Percentiles rank a stretch among this genome's conserved stretches.
Evolutionary conservation across 2,113 vertebrate species (phyloP).

Genomic region (Zosterops pallidus): DNA sequence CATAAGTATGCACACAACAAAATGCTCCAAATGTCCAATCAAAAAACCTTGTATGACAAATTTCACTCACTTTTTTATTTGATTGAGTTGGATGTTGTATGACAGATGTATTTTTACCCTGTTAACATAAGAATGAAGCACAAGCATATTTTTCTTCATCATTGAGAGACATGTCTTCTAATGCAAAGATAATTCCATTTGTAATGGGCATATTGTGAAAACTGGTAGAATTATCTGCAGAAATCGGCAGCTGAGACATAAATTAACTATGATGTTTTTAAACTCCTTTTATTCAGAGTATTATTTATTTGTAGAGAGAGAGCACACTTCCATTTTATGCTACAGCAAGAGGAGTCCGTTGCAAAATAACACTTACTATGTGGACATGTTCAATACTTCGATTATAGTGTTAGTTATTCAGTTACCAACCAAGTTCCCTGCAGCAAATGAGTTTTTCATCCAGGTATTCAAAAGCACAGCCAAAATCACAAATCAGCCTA

Average conservation of each 20-base stretch:
- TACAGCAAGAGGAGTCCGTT: background rate
- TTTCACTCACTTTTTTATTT: background rate
- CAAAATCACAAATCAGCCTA: constrained; percentile 6
- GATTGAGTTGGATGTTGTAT: background rate
- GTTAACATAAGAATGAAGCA: background rate
- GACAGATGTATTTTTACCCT: background rate
- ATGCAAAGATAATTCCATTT: background rate
- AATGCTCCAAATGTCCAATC: background rate
- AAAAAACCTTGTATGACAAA: background rate
- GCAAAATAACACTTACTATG: background rate
- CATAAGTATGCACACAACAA: fast-evolving
- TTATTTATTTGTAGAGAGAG: background rate
- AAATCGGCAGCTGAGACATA: background rate
- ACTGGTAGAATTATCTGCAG: background rate
- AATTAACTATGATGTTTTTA: background rate
- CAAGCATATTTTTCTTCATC: background rate
- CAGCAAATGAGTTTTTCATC: background rate
- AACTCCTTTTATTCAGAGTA: background rate
- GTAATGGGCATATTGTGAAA: background rate
- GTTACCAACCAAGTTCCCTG: background rate
- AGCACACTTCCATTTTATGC: background rate
- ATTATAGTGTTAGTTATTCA: background rate
- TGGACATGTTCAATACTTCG: background rate
- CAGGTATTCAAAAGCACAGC: background rate
- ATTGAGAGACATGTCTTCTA: background rate